Evolutionary conservation across 2,888 invertebrate species (phyloP).

Genomic region (Tachina grossa): DNA sequence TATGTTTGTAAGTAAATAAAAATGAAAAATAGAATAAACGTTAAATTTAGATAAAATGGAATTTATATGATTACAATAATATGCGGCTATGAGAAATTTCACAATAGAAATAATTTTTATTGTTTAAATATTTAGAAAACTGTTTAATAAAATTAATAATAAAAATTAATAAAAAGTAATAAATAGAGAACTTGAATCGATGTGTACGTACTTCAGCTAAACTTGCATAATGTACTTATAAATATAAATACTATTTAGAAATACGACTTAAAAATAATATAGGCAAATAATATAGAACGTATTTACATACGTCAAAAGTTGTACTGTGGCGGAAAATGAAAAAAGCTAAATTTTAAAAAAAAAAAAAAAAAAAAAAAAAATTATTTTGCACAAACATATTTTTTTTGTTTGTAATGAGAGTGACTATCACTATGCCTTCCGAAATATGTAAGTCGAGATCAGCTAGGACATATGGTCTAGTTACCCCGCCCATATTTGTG

Average conservation of each 20-base stretch:
- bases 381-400: no score
- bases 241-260: not conserved
- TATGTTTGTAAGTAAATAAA: no score
- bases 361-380: no score
- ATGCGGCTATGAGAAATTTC: conserved; percentile 14
- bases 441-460: no score
- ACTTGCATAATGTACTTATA: not conserved
- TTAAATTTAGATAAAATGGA: conserved; percentile 23
- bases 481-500: no score
- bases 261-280: not conserved
- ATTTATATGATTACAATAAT: conserved; percentile 26
- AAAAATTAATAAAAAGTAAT: not conserved
- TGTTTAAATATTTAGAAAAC: conserved; percentile 45
- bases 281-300: no score
- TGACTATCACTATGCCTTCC: not conserved
- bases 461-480: no score
- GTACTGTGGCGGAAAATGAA: no score
- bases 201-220: not conserved
- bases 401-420: no score
- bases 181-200: not conserved
- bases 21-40: not conserved
- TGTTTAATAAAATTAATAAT: conserved; percentile 1
- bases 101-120: conserved; percentile 16
- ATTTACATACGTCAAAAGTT: no score
- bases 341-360: no score